phyloP scores from a whole-genome alignment of 2,888 invertebrate species.

The Cremastobaeus sp. region DNA sequence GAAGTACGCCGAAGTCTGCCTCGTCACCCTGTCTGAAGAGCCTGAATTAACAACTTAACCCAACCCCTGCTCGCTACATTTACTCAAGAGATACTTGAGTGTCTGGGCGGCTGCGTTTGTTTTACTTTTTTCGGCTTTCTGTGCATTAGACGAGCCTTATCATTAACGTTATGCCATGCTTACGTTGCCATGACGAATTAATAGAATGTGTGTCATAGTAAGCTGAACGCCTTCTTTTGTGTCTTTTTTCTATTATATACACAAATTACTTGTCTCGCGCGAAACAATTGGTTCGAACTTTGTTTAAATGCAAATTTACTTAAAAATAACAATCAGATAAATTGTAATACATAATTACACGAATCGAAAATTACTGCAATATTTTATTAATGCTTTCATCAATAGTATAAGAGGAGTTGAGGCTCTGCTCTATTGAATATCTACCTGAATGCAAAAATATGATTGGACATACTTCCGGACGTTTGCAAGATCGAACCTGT shows the following conservation, averaged over 20 bases:
- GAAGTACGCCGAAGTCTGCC: conserved; percentile 62
- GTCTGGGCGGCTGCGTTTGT: conserved; percentile 56
- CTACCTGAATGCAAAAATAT: conserved; percentile 9
- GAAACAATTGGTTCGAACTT: no score
- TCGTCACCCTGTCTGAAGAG: conserved; percentile 67
- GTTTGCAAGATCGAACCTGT: conserved; percentile 41
- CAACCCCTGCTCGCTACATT: conserved; percentile 59
- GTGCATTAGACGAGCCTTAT: conserved; percentile 36
- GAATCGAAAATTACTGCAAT: no score
- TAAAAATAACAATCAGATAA: no score
- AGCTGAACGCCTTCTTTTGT: neutral
- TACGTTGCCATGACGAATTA: conserved; percentile 13
- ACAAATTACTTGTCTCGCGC: no score
- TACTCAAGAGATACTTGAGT: conserved; percentile 50
- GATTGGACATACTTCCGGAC: conserved; percentile 29
- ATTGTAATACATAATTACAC: no score
- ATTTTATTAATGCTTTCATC: no score
- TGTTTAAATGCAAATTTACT: no score
- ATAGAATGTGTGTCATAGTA: no score
- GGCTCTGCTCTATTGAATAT: no score
- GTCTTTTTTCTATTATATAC: neutral
- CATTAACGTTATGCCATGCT: conserved; percentile 34
- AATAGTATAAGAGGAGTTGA: no score
- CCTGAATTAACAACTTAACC: conserved; percentile 64
- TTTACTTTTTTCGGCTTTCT: conserved; percentile 43